Evolutionary conservation across 2,888 invertebrate genomes (phyloP), one percentile per base, ranked within the genome.

Genomic region (Leistus spinibarbis): DNA sequence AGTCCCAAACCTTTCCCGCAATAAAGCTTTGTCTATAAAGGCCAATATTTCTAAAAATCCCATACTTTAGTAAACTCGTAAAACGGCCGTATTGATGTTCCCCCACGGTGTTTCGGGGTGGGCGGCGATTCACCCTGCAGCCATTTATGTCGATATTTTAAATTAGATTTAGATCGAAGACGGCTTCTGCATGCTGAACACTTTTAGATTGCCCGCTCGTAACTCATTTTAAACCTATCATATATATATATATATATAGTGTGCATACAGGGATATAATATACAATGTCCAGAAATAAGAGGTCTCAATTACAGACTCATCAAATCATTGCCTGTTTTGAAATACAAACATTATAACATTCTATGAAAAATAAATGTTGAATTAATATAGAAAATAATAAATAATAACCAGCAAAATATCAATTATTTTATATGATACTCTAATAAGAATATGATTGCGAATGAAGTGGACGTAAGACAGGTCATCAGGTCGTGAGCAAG

Each of bases 1-100:
- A 78, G 77, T 76, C 76, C 72, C 75, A 74, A 74, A 79, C 54
- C 63, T 22, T 40, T 23, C 23, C 66, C 78, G 83, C 84, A 82
- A 84, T 85, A 84, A 84, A 84, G 83, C 84, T 83, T 84, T 84
- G 85, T 85, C 85, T 84, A 83, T 83, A 83, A 81, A 81, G 82
- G 83, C 73, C 79, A 82, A 84, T 84, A 84, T 83, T 82, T 84
- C 83, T 82, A 79, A 81, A 83, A 84, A 85, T 84, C 84, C 84
- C 82, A 83, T 85, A 84, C 84, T 85, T 85, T 84, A 83, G 83
- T 40, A 82, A 83, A 83, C 81, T 82, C 83, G 82, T 85, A 85
- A 85, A 84, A 82, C 81, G 83, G 81, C 81, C 83, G 81, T 82
- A 84, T 82, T 81, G 82, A 80, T 71, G 83, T 82, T 83, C 81